Conservation (phyloP, 2,113 vertebrate species). For the Leucoraja erinaceus region DNA sequence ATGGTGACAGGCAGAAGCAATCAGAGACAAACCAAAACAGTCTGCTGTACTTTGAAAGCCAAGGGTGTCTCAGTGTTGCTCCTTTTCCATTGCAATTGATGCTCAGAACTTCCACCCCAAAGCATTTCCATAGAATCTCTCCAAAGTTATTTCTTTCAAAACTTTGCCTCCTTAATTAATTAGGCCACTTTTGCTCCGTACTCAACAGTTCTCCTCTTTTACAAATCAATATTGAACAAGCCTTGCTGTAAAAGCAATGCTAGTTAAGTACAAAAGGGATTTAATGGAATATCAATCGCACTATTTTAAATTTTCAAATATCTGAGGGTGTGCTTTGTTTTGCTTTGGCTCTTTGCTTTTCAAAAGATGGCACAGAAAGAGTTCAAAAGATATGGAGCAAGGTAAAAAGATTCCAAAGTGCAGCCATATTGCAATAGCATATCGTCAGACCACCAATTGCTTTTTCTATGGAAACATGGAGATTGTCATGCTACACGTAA, state of each 20-base stretch:
- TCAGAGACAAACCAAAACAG: conserved; percentile 46
- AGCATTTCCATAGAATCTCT: neutral
- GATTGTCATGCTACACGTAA: neutral
- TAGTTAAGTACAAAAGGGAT: neutral
- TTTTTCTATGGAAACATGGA: neutral
- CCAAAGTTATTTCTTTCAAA: neutral
- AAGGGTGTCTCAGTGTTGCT: neutral
- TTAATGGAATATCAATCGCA: neutral
- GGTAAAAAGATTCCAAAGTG: too few species aligned
- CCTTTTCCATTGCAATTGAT: neutral
- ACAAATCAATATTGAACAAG: neutral
- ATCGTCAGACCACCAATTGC: too few species aligned
- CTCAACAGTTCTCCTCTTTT: neutral
- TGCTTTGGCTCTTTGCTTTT: too few species aligned
- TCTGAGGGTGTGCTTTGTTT: too few species aligned
- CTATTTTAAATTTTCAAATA: neutral
- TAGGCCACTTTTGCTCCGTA: neutral
- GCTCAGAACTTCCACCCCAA: neutral
- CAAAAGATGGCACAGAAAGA: neutral
- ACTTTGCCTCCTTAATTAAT: neutral
- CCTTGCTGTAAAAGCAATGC: neutral
- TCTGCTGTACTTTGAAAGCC: neutral
- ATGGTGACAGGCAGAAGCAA: conserved; percentile 43
- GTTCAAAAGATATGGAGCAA: too few species aligned
- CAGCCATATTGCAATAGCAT: too few species aligned